Conservation (phyloP, 2,888 invertebrate species). For the Philonicus albiceps region DNA sequence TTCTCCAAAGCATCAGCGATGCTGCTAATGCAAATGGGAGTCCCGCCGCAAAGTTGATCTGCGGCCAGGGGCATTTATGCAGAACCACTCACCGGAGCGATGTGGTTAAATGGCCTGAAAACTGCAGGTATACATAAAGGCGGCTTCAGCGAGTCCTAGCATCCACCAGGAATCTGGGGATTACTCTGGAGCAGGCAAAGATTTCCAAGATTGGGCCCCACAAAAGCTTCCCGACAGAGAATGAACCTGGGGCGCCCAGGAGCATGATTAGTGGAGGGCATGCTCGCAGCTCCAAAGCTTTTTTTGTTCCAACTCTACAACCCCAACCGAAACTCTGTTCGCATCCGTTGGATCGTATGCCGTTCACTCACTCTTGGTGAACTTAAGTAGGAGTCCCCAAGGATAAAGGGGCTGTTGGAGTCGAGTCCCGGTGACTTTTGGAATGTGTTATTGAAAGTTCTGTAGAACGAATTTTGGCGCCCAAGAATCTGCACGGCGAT, state of each 20-base stretch:
- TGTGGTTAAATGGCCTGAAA: not conserved
- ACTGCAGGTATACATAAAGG: not conserved
- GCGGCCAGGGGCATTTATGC: not conserved
- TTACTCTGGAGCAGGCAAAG: not conserved
- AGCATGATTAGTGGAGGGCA: not conserved
- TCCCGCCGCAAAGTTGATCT: not conserved
- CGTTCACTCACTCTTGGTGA: not conserved
- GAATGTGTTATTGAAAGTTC: constrained; percentile 26
- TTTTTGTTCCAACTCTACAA: not conserved
- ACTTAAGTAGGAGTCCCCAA: not conserved
- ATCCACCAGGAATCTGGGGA: not conserved
- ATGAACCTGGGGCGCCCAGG: not conserved
- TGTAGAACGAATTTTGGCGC: constrained; percentile 35
- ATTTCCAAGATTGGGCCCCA: not conserved
- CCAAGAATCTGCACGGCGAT: not conserved
- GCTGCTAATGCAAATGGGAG: not conserved
- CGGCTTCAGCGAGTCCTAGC: not conserved
- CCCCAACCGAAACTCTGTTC: not conserved
- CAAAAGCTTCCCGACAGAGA: not conserved
- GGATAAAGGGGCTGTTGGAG: not conserved
- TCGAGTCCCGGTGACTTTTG: not conserved
- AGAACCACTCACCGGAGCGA: not conserved
- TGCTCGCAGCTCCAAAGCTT: not conserved
- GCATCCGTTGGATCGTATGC: not conserved
- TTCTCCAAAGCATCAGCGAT: not conserved